Percentiles rank a stretch among this genome's conserved stretches.
Evolutionary conservation across 2,113 vertebrate genomes (phyloP).

Genomic region (Carlito syrichta): DNA sequence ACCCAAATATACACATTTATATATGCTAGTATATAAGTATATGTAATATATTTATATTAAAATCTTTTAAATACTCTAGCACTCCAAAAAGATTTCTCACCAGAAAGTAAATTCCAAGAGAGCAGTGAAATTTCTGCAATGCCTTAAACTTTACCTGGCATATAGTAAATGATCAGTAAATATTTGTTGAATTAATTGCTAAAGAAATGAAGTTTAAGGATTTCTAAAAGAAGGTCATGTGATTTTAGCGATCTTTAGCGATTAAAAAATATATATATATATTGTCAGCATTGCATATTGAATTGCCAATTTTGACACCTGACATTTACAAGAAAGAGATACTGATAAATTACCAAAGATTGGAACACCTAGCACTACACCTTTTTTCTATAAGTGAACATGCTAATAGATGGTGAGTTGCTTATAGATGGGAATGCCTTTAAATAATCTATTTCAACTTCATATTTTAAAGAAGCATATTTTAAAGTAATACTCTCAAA

Average conservation of each 20-base stretch:
- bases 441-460: background rate
- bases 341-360: background rate
- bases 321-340: background rate
- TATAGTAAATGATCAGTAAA: background rate
- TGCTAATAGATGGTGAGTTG: no score
- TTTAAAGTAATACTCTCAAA: background rate
- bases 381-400: background rate
- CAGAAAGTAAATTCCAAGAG: background rate
- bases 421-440: background rate
- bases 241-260: background rate
- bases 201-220: background rate
- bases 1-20: background rate
- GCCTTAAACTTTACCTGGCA: background rate
- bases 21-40: background rate
- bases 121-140: background rate
- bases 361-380: background rate
- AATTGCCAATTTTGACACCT: background rate
- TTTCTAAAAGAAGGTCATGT: background rate
- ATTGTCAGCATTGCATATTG: background rate
- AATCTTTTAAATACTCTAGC: background rate
- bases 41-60: background rate
- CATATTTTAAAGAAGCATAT: background rate
- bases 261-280: background rate
- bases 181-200: background rate
- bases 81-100: background rate